Base-by-base conservation (phyloP, 2,888 invertebrate species). In the Lasioglossum zephyrum region DNA sequence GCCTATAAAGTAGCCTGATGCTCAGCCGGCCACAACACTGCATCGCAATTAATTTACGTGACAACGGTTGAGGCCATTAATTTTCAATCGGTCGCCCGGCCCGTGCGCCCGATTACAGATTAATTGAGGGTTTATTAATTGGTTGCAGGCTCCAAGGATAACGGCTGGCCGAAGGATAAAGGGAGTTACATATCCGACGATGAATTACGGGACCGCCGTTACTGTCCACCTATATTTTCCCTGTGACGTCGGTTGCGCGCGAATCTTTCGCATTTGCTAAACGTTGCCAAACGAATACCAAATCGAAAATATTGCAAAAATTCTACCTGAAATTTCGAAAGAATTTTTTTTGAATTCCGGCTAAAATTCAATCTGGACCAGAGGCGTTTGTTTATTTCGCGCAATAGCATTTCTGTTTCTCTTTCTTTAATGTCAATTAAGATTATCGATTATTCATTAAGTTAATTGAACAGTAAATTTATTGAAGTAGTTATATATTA, bases 91-190 rank as follows among this genome's bases (percentile, higher is more conserved):
- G 81, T 73, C 44, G 75, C 41, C 69, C n/a, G 60, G 76, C 41
- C 79, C 72, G 77, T 72, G 66, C 82, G 79, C 73, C 81, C 87
- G 90, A 91, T 91, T 90, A 87, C 85, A 84, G 88, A 87, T 91
- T 91, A 90, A 91, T 91, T 87, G 90, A 81, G 79, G 89, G 87
- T 87, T 90, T 88, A 90, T 90, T 91, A 91, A 90, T 91, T 89
- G 89, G 85, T 85, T 76, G 73, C 88, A 77, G 84, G 82, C 79
- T 53, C 73, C 87, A 83, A 87, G 80, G 88, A 91, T 87, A 83
- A 85, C 87, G 70, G 63, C 53, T 6, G 49, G 16, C n/a, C 76
- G 79, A 85, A 79, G 87, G 82, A 89, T 89, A 87, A 89, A 82
- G 86, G 82, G 78, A 79, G 82, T 77, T 73, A 73, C 78, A 79